phyloP scores from a whole-genome alignment of 37 sponge, comb jelly and placozoan species.

The Haliclona indistincta region DNA sequence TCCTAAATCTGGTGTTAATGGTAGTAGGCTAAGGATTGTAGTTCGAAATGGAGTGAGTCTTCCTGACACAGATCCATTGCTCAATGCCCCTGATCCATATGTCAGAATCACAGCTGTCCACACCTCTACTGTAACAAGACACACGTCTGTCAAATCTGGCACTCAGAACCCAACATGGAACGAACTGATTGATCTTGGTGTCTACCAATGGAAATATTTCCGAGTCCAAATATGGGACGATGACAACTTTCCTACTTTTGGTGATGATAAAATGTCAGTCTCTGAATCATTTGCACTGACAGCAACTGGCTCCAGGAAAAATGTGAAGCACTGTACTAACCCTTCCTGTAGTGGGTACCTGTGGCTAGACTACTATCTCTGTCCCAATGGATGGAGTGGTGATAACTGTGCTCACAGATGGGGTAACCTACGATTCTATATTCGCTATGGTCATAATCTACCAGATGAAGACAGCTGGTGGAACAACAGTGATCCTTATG shows the following conservation, averaged over 20 bases:
- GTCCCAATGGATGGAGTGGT: not conserved
- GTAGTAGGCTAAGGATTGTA: not conserved
- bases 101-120: slow-evolving; percentile 24
- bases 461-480: slow-evolving; percentile 16
- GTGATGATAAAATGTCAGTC: slow-evolving; percentile 3
- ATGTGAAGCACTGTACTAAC: not conserved
- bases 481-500: slow-evolving; percentile 27
- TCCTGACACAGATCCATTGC: slow-evolving; percentile 16
- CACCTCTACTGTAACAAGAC: not conserved
- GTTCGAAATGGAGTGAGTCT: not conserved
- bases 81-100: slow-evolving; percentile 20
- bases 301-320: not conserved
- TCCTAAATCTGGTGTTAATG: not conserved
- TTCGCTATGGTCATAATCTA: slow-evolving; percentile 5
- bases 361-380: not conserved
- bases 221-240: slow-evolving; percentile 13
- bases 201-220: slow-evolving; percentile 3
- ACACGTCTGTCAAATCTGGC: not conserved
- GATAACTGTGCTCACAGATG: not conserved
- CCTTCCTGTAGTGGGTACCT: not conserved
- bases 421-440: slow-evolving; percentile 7
- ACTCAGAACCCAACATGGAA: not conserved
- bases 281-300: not conserved
- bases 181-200: not conserved
- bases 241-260: not conserved